A percentile compares a stretch with the other conserved stretches of the same genome.
These are phyloP conservation scores for Rutilus rutilus DNA, from an alignment of 2,113 vertebrate species.

Conservation along the genomic window DNA sequence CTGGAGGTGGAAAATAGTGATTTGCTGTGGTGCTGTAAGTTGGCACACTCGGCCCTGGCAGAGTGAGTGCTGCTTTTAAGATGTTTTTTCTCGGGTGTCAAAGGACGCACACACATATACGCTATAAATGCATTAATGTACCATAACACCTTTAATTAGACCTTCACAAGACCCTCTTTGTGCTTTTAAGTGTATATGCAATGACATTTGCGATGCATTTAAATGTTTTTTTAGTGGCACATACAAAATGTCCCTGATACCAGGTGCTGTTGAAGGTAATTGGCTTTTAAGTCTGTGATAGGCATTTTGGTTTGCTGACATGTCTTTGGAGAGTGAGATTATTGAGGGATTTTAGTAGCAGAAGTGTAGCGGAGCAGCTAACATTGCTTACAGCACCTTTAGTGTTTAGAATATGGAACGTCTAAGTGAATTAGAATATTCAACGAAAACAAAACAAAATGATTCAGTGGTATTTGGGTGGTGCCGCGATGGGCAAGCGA, in stretches of 20 bases:
- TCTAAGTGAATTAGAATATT: not conserved
- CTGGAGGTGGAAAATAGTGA: constrained; percentile 29
- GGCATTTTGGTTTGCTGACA: not conserved
- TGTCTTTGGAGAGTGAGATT: not conserved
- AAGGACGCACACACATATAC: not conserved
- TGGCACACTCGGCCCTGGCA: not conserved
- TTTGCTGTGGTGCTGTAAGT: constrained; percentile 29
- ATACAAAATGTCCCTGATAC: not conserved
- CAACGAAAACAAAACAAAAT: not conserved
- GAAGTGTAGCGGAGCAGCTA: not conserved
- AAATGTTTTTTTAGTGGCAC: not conserved
- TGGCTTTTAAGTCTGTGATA: not conserved
- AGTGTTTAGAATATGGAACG: not conserved
- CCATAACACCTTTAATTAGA: not conserved
- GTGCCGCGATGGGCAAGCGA: too few species aligned
- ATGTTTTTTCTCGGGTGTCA: not conserved
- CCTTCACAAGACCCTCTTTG: not conserved
- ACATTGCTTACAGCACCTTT: not conserved
- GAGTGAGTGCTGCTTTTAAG: constrained; percentile 15
- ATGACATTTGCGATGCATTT: not conserved
- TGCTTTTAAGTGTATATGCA: not conserved
- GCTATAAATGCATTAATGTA: not conserved
- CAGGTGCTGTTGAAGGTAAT: not conserved
- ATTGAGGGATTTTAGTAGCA: not conserved
- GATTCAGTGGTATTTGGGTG: not conserved